Evolutionary conservation across 2,888 invertebrate species (phyloP), one percentile per base, ranked within the genome.

Genomic region (Pachliopta kotzebuea): DNA sequence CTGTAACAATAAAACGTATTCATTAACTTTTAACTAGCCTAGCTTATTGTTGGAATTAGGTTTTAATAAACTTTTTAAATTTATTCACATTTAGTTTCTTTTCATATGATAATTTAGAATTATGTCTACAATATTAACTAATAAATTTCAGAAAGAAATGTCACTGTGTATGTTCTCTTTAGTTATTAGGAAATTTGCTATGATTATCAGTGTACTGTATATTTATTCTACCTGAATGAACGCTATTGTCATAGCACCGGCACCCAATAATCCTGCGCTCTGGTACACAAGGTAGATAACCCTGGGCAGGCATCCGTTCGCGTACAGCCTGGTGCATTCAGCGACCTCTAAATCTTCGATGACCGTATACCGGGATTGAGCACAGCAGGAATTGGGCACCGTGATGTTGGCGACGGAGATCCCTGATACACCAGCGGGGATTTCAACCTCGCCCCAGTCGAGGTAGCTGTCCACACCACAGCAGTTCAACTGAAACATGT

Each of bases 161-260:
- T 11, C 14, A 14, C 37, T 14, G 14, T 37, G 11, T 37, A 37
- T 37, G 14, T 37, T 37, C 8, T 31, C 31, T 31, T 2, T 11
- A 9, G 8, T 2, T 11, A 31, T 31, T 11, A 31, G 11, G 8
- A 31, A 31, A 31, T 31, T 11, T 31, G n/a, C n/a, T n/a, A n/a
- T n/a, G n/a, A n/a, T n/a, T n/a, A n/a, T n/a, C 26, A 26, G 6
- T 26, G 26, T 26, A 26, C 26, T 26, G 26, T 14, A 37, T 37
- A 11, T 37, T 11, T 6, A 24, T 17, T 24, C 24, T 14, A 53
- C 23, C 93, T 96, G 96, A 68, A 96, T 95, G 74, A 96, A 94
- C 9, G 95, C 95, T 66, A 96, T 95, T n/a, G 96, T 95, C 74
- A 95, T 90, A 6, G 96, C 96, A 6, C 96, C 96, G 59, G 95